Percentiles rank a stretch among this genome's conserved stretches.
phyloP scores from a whole-genome alignment of 2,888 invertebrate species.

The Taenaris catops region DNA sequence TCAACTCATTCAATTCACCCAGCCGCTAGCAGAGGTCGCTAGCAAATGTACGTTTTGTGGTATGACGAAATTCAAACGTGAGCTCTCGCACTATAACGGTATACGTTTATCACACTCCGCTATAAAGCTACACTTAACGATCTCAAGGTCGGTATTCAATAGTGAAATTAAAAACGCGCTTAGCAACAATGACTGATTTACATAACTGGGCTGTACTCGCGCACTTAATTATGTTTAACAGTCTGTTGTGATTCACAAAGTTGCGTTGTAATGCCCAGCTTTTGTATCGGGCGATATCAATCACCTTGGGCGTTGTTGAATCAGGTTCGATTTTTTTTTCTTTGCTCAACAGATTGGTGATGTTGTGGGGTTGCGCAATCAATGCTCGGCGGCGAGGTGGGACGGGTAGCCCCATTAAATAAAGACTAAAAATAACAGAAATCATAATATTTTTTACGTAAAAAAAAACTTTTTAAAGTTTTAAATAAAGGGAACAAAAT shows the following conservation, averaged over 20 bases:
- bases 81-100: conserved; percentile 9
- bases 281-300: conserved; percentile 9
- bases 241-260: conserved; percentile 32
- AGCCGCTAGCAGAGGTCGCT: too few species aligned
- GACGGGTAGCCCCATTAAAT: too few species aligned
- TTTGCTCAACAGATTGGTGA: not conserved
- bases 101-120: conserved; percentile 23
- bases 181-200: conserved; percentile 61
- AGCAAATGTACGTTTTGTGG: too few species aligned
- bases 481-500: too few species aligned
- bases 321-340: conserved; percentile 8
- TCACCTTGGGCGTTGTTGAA: conserved; percentile 8
- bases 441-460: too few species aligned
- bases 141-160: conserved; percentile 28
- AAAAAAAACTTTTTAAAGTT: too few species aligned
- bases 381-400: not conserved
- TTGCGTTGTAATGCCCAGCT: conserved; percentile 16
- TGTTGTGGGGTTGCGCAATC: too few species aligned
- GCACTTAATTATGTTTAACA: conserved; percentile 52
- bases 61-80: not conserved
- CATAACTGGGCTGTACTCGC: conserved; percentile 48
- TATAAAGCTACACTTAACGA: conserved; percentile 25
- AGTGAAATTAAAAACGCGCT: conserved; percentile 38
- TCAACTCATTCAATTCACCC: too few species aligned
- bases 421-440: too few species aligned